Conservation (phyloP, 2,797 vertebrate species). For the Falco novaeseelandiae region DNA sequence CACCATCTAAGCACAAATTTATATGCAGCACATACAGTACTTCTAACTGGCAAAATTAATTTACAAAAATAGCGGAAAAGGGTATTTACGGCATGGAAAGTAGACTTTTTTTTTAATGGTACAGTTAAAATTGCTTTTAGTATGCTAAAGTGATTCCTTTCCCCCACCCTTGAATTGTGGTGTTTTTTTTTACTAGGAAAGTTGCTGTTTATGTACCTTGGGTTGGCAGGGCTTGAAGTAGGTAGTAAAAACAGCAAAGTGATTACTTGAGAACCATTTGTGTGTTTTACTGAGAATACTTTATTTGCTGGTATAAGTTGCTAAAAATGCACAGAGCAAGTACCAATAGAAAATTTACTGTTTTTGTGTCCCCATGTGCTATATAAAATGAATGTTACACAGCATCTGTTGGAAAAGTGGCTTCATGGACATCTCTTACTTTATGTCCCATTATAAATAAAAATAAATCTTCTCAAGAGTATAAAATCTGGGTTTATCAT, state of each 20-base stretch:
- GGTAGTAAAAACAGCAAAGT: conserved; percentile 84
- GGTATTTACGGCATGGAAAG: conserved; percentile 80
- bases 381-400: conserved; percentile 84
- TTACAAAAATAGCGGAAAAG: conserved; percentile 83
- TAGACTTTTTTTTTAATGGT: conserved; percentile 75
- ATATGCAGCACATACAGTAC: conserved; percentile 82
- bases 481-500: conserved; percentile 83
- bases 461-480: conserved; percentile 87
- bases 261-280: conserved; percentile 82
- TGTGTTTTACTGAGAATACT: conserved; percentile 85
- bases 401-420: conserved; percentile 85
- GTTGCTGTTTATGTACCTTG: conserved; percentile 75
- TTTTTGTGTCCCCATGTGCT: conserved; percentile 80
- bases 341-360: conserved; percentile 84
- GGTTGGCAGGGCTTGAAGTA: conserved; percentile 80
- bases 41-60: conserved; percentile 81
- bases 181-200: conserved; percentile 70
- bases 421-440: conserved; percentile 81
- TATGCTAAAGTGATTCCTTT: conserved; percentile 70
- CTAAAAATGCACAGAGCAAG: conserved; percentile 87
- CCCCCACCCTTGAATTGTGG: conserved; percentile 49
- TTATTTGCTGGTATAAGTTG: conserved; percentile 87
- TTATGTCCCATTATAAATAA: conserved; percentile 85
- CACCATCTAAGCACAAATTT: conserved; percentile 83
- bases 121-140: conserved; percentile 77